A percentile compares a stretch with the other conserved stretches of the same genome.
These are phyloP conservation scores for Whitmania pigra DNA, from an alignment of 1,140 invertebrate species.

Conservation along the genomic window DNA sequence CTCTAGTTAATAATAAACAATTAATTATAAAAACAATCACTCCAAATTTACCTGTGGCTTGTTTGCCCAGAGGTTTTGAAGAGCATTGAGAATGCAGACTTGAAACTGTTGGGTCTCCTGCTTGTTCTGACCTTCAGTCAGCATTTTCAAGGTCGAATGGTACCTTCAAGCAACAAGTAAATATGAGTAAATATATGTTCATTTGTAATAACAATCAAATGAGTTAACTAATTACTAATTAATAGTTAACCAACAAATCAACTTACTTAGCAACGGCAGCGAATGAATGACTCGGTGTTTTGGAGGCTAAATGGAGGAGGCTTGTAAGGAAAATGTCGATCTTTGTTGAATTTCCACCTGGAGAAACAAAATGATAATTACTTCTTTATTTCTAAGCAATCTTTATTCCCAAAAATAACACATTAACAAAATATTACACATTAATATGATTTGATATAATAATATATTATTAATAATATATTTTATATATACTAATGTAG, in stretches of 20 bases:
- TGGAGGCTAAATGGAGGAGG: slow-evolving; percentile 77
- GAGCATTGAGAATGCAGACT: neutral
- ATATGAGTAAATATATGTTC: too few relatives aligned
- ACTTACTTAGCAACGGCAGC: slow-evolving; percentile 78
- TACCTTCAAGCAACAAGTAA: neutral
- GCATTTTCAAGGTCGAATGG: neutral
- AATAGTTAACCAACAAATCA: neutral
- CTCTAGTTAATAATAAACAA: too few relatives aligned
- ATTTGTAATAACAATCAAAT: too few relatives aligned
- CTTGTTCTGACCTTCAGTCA: neutral
- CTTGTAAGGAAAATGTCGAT: slow-evolving; percentile 95
- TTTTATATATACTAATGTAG: too few relatives aligned
- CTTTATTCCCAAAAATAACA: too few relatives aligned
- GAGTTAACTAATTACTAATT: too few relatives aligned
- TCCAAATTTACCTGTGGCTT: slow-evolving; percentile 17
- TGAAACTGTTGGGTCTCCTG: slow-evolving; percentile 3
- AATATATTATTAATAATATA: too few relatives aligned
- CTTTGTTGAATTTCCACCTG: slow-evolving; percentile 63
- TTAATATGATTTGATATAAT: too few relatives aligned
- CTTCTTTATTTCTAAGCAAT: too few relatives aligned
- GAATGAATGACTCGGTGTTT: slow-evolving; percentile 95
- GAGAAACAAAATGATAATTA: neutral
- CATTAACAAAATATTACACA: too few relatives aligned
- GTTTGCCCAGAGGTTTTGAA: slow-evolving; percentile 1
- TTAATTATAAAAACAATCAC: neutral